phyloP scores from a whole-genome alignment of 2,113 vertebrate species.

The Pseudopodoces humilis region DNA sequence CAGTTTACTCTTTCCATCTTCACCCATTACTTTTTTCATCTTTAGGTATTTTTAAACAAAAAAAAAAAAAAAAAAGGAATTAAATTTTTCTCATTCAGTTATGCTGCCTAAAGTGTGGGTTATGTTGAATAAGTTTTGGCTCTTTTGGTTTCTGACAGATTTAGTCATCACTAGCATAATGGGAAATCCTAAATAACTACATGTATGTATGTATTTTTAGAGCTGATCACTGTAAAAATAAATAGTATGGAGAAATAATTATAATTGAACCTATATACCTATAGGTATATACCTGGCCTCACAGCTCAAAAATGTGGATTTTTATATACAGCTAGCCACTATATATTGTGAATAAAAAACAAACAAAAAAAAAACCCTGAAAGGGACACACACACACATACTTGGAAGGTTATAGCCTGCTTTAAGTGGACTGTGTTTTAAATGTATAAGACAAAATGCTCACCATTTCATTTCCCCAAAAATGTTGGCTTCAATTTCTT shows the following conservation, averaged over 20 bases:
- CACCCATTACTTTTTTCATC: neutral
- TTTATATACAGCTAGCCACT: neutral
- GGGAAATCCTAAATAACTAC: neutral
- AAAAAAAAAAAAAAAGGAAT: neutral
- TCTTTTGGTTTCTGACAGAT: neutral
- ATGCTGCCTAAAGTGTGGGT: neutral
- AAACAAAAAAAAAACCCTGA: too few species aligned
- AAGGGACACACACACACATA: neutral
- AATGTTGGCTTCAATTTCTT: neutral
- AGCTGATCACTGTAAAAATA: neutral
- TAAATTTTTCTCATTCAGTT: neutral
- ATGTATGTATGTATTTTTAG: neutral
- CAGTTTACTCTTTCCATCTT: neutral
- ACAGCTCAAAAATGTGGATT: neutral
- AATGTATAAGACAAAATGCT: neutral
- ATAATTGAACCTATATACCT: neutral
- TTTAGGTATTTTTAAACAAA: neutral
- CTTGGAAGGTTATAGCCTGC: neutral
- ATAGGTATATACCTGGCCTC: neutral
- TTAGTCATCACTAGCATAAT: neutral
- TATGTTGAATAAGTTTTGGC: neutral
- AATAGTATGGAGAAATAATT: neutral
- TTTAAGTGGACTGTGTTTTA: neutral
- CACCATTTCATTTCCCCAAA: fast-evolving
- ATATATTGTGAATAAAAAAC: neutral